Base-by-base conservation (phyloP, 2,888 invertebrate genomes). In the Cremastinae sp. region DNA sequence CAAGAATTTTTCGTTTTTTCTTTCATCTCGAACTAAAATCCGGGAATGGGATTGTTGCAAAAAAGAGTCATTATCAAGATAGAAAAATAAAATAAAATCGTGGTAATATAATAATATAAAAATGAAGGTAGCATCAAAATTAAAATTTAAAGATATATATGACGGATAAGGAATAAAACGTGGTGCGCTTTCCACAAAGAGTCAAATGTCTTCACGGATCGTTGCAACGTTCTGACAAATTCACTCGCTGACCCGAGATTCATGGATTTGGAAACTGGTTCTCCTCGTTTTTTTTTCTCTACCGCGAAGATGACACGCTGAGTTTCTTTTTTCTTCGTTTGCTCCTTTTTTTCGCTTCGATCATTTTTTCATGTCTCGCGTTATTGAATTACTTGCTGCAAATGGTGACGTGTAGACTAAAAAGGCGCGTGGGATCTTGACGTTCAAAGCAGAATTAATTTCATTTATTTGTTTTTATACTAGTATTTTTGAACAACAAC, bases 371-470 rank as follows among this genome's bases (percentile, higher is more conserved):
- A 36, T 34, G 34, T 16, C n/a, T 51, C 49, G 59, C 28, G 8
- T 70, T 75, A 75, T 59, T 75, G 61, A 71, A 28, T 28, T 69
- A 53, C 12, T 49, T 38, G 3, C 53, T 54, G 22, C 47, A 47
- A 38, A 22, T 58, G 36, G 14, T 28, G 41, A 20, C 45, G 16
- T 54, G n/a, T 70, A 43, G 69, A 75, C 75, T 66, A 66, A 75
- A 75, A 75, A 66, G 75, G 75, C 61, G 61, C 75, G 75, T 75
- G 75, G 75, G 75, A 75, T 71, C 61, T 28, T 28, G 2, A 28
- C 2, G 28, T 28, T 5, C 2, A 28, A 5, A 3, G 2, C 28
- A 28, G 28, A 28, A 3, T 28, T 28, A 28, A 28, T 28, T 28
- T 28, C n/a, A 28, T 28, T 28, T 28, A 28, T 28, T 28, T 28